A percentile compares a stretch with the other conserved stretches of the same genome.
phyloP scores from a whole-genome alignment of 2,113 vertebrate species.

The Pelmatolapia mariae region DNA sequence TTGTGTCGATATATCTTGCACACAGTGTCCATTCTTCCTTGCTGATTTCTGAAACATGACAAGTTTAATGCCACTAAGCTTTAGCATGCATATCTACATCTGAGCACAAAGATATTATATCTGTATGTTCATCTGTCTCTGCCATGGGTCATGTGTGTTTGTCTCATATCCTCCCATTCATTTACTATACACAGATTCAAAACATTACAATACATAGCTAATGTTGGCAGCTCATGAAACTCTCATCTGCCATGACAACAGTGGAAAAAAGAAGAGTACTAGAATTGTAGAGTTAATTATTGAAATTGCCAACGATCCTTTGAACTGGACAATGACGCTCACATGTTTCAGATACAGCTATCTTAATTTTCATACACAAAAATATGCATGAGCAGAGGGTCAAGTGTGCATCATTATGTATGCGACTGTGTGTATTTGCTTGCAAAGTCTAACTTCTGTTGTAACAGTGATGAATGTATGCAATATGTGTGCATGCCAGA shows the following conservation, averaged over 20 bases:
- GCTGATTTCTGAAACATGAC: neutral
- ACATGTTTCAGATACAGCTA: neutral
- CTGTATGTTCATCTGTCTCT: neutral
- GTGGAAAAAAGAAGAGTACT: neutral
- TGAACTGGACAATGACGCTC: neutral
- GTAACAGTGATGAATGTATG: conserved; percentile 71
- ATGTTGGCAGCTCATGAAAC: neutral
- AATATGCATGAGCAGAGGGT: neutral
- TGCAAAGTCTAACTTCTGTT: conserved; percentile 43
- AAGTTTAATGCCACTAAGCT: neutral
- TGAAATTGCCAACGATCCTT: neutral
- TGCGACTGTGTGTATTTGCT: conserved; percentile 18
- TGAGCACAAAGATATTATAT: neutral
- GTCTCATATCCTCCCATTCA: neutral
- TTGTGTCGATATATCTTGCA: neutral
- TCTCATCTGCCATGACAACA: neutral
- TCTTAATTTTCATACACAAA: neutral
- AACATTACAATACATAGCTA: neutral
- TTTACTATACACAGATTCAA: neutral
- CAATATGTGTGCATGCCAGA: conserved; percentile 72
- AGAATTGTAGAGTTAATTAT: neutral
- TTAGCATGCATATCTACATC: neutral
- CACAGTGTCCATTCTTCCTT: neutral
- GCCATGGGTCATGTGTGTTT: neutral
- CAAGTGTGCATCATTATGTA: neutral